Evolutionary conservation across 1,140 invertebrate species (phyloP), one percentile per base, ranked within the genome.

Genomic region (Brevipalpus yothersi): DNA sequence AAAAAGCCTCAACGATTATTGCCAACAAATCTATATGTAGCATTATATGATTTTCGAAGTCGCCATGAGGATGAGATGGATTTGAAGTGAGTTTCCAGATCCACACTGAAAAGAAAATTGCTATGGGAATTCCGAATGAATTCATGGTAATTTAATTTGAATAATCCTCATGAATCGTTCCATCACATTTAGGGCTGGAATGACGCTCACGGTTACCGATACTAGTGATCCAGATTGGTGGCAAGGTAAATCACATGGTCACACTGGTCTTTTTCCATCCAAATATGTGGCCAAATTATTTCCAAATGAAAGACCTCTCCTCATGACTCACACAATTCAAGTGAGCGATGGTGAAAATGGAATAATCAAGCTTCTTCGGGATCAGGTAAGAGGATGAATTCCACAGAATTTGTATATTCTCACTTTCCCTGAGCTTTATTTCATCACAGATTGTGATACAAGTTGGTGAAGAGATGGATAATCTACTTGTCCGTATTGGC

Each of bases 161-260:
- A 31, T 31, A 3, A 31, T 31, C 31, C 5, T 31, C 31, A n/a
- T n/a, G n/a, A n/a, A n/a, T n/a, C n/a, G n/a, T n/a, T n/a, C n/a
- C n/a, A n/a, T n/a, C 31, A 31, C 2, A 31, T 67, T 4, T 72
- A 83, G 82, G 71, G 88, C 91, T 53, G 90, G 91, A 4, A 90
- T 89, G 73, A 91, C 91, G 70, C 82, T 94, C 23, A 92, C 85
- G 4, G 89, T 94, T 15, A 89, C 88, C 55, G 89, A 93, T 67
- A 91, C 85, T 41, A 84, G 86, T 0, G 88, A 93, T 71, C 84
- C 83, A 15, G 88, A 94, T 67, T 95, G 91, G 91, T 95, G 90
- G 90, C 72, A 73, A 73, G 90, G 89, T 40, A 92, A 92, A 72
- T 91, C 86, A 67, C 75, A 91, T 58, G 87, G 88, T 15, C 80